Conservation (phyloP, 2,797 vertebrate species). For the Hipposideros larvatus region DNA sequence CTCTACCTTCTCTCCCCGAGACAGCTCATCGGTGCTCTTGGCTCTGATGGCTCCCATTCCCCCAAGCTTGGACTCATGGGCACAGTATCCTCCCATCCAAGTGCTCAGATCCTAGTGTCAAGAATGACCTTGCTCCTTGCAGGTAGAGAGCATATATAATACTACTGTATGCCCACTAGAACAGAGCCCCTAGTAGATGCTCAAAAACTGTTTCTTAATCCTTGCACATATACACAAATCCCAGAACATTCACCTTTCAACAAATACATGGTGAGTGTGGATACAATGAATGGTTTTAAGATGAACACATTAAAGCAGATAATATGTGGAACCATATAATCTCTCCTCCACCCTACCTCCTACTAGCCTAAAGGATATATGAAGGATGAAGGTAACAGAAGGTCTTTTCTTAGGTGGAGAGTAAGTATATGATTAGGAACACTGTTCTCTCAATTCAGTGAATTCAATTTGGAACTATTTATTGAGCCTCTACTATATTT, state of each 20-base stretch:
- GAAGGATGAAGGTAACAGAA: not conserved
- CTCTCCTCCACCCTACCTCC: not conserved
- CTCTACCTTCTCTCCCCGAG: not conserved
- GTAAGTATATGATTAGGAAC: not conserved
- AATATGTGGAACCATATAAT: not conserved
- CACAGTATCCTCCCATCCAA: not conserved
- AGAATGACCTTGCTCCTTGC: not conserved
- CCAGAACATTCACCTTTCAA: not conserved
- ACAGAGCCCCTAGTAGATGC: not conserved
- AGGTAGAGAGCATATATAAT: not conserved
- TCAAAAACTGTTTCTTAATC: not conserved
- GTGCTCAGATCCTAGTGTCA: not conserved
- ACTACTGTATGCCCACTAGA: too few relatives aligned
- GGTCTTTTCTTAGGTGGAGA: not conserved
- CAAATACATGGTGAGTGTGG: not conserved
- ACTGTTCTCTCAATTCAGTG: not conserved
- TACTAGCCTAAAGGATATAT: not conserved
- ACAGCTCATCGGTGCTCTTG: conserved; percentile 8
- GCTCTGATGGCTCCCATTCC: not conserved
- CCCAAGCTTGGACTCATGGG: not conserved
- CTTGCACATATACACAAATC: not conserved
- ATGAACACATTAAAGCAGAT: not conserved
- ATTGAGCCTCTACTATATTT: not conserved
- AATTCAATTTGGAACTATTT: not conserved
- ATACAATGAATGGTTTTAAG: conserved; percentile 27